phyloP scores from a whole-genome alignment of 2,797 vertebrate genomes.

The Poeciliopsis turneri region DNA sequence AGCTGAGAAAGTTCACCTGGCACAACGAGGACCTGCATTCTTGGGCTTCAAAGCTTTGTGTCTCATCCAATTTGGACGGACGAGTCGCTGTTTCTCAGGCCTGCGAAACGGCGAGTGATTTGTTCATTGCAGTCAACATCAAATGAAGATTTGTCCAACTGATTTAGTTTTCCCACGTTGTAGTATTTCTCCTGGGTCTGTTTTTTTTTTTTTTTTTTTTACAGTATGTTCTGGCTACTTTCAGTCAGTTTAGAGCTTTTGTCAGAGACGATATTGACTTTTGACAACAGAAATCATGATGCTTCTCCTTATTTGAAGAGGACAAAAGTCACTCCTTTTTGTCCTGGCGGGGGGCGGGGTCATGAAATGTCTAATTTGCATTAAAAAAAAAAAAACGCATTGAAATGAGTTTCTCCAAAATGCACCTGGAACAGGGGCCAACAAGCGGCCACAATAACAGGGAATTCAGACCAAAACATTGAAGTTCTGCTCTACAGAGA shows the following conservation, averaged over 20 bases:
- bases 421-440: too few relatives aligned
- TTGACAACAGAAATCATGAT: neutral
- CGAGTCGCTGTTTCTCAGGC: slow-evolving; percentile 21
- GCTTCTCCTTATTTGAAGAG: too few relatives aligned
- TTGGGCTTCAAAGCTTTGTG: slow-evolving; percentile 46
- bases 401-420: too few relatives aligned
- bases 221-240: neutral
- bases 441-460: too few relatives aligned
- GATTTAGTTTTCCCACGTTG: neutral
- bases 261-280: neutral
- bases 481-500: too few relatives aligned
- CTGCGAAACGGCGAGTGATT: slow-evolving; percentile 16
- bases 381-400: too few relatives aligned
- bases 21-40: slow-evolving; percentile 29
- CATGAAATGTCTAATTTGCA: too few relatives aligned
- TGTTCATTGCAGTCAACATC: slow-evolving; percentile 12
- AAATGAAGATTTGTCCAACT: slow-evolving; percentile 1
- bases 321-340: too few relatives aligned
- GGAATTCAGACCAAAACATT: too few relatives aligned
- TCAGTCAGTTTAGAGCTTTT: neutral
- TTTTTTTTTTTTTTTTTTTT: neutral
- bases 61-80: slow-evolving; percentile 51
- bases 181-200: neutral
- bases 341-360: too few relatives aligned
- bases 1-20: slow-evolving; percentile 41